phyloP scores from a whole-genome alignment of 2,888 invertebrate genomes.

The Eurois occulta region DNA sequence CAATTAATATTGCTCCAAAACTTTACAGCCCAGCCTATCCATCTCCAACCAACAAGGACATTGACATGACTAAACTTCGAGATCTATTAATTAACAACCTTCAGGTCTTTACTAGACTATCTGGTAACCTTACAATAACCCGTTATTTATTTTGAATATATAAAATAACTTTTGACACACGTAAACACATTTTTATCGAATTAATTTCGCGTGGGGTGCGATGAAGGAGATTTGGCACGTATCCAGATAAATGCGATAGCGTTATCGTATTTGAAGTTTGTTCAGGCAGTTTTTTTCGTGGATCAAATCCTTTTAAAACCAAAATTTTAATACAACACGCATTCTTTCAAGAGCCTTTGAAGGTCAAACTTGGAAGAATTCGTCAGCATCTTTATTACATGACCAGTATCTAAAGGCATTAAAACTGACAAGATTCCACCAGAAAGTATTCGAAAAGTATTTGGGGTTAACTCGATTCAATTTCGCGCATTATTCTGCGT shows the following conservation, averaged over 20 bases:
- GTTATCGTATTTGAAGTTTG: conserved; percentile 37
- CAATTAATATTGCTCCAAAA: conserved; percentile 28
- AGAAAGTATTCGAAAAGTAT: not conserved
- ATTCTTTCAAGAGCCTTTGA: not conserved
- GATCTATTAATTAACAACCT: conserved; percentile 24
- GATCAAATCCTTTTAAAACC: conserved; percentile 9
- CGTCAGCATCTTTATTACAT: not conserved
- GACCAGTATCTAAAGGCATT: not conserved
- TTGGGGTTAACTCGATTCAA: not conserved
- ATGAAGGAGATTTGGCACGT: conserved; percentile 55
- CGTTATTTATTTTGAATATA: conserved; percentile 19
- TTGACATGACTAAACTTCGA: conserved; percentile 5
- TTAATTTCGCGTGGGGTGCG: conserved; percentile 46
- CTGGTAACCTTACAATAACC: not conserved
- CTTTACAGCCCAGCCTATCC: conserved; percentile 23
- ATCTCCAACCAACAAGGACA: conserved; percentile 12
- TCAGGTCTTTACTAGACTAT: not conserved
- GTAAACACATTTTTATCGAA: conserved; percentile 62
- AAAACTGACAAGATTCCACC: not conserved
- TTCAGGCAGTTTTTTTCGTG: conserved; percentile 27
- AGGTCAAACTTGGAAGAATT: not conserved
- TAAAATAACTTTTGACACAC: conserved; percentile 36
- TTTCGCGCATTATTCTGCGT: conserved; percentile 11
- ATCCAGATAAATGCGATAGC: conserved; percentile 55
- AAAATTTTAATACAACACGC: too few relatives aligned